phyloP scores from a whole-genome alignment of 2,113 vertebrate species.

The Pollachius pollachius region DNA sequence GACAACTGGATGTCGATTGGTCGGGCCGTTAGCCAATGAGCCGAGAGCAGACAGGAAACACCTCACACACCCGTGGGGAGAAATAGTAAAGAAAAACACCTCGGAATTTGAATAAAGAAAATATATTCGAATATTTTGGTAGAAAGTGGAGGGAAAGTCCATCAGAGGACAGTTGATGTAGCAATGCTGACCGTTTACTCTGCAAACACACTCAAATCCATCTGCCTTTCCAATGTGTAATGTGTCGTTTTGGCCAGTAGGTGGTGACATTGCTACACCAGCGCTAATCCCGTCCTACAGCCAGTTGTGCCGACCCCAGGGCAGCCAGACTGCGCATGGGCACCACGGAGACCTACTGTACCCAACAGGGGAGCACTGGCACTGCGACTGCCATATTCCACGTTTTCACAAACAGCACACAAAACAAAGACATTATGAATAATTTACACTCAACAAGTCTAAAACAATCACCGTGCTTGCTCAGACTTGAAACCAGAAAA shows the following conservation, averaged over 20 bases:
- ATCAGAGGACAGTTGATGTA: neutral
- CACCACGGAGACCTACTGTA: conserved; percentile 60
- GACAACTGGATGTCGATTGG: conserved; percentile 33
- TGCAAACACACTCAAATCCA: no score
- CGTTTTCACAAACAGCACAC: conserved; percentile 66
- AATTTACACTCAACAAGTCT: no score
- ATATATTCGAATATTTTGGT: neutral
- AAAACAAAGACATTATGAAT: conserved; percentile 35
- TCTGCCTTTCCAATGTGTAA: no score
- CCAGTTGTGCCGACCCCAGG: conserved; percentile 25
- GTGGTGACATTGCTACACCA: conserved; percentile 11
- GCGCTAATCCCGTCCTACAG: neutral
- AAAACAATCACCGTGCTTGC: no score
- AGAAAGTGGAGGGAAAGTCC: neutral
- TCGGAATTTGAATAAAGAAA: neutral
- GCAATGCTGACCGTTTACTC: neutral
- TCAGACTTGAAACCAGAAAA: no score
- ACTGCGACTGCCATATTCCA: conserved; percentile 86
- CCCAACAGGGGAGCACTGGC: conserved; percentile 86
- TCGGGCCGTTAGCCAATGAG: neutral
- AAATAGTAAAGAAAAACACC: neutral
- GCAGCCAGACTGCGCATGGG: neutral
- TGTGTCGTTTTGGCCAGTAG: neutral
- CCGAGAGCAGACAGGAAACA: neutral
- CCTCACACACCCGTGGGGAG: neutral